phyloP scores from a whole-genome alignment of 1,140 invertebrate species.

The Bombus polaris region DNA sequence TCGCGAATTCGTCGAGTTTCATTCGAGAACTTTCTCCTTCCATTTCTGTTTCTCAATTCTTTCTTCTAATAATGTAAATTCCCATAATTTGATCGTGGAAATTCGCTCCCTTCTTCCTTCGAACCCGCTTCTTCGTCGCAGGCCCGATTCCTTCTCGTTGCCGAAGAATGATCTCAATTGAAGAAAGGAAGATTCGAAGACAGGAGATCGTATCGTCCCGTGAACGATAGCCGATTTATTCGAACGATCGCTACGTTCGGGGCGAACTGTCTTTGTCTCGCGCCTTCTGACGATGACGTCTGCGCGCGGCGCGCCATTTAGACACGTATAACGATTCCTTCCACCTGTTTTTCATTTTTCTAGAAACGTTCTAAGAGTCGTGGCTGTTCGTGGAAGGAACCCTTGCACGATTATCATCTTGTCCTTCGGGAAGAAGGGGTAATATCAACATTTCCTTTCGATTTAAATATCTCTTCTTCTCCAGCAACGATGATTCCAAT shows the following conservation, averaged over 20 bases:
- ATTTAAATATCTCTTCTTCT: not conserved
- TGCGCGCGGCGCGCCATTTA: not conserved
- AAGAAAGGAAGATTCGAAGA: not conserved
- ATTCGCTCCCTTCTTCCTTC: not conserved
- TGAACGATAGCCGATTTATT: not conserved
- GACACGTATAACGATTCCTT: conserved; percentile 17
- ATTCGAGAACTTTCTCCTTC: not conserved
- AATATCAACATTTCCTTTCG: not conserved
- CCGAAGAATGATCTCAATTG: conserved; percentile 1
- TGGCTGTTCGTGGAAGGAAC: conserved; percentile 14
- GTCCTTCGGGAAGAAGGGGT: not conserved
- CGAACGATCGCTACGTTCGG: not conserved
- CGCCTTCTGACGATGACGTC: not conserved
- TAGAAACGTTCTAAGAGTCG: conserved; percentile 3
- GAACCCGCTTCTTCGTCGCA: conserved; percentile 3
- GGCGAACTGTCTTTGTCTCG: not conserved
- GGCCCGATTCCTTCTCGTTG: conserved; percentile 14
- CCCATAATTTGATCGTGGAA: not conserved
- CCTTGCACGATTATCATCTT: not conserved
- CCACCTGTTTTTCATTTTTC: conserved; percentile 44
- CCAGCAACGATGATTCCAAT: not conserved
- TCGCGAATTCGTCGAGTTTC: not conserved
- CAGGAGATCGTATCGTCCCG: not conserved
- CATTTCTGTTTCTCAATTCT: not conserved
- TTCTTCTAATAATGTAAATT: not conserved